Base-by-base conservation (phyloP, 1,140 invertebrate species). In the Leptonema lineaticorne region DNA sequence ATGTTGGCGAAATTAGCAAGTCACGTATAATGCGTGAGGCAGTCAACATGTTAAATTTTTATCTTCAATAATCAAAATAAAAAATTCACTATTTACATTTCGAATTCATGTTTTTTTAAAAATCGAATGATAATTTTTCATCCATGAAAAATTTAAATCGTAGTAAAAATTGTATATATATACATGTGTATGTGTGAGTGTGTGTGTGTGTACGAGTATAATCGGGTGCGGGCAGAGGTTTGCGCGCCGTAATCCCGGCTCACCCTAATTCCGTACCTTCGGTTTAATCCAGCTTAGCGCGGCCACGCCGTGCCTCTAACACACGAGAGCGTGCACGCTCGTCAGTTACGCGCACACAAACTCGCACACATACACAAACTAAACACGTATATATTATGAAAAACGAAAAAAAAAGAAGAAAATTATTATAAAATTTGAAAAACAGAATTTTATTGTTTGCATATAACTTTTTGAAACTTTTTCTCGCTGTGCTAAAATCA, bases 231-330 rank as follows among this genome's bases (percentile, higher is more conserved):
- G 14, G 56, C 69, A 29, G 69, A 70, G 69, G 69, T 68, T 67
- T 71, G 64, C 60, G 75, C 75, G 75, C 75, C 75, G 75, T 81
- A 82, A 82, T 81, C 79, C 78, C 74, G 71, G 77, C 78, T 82
- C 81, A 79, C 78, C 78, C 76, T 80, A 82, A 81, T 81, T 79
- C 78, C 78, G 74, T 80, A 79, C 78, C 78, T 80, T 80, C 75
- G 75, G 76, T 77, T 78, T 81, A 82, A 81, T 81, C 80, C 81
- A 78, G 80, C 80, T 83, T 82, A 77, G 78, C 77, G 76, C 76
- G 76, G 75, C 74, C 77, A 41, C 29, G 46, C 70, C 48, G n/a
- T 68, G 66, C 67, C 24, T n/a, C n/a, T 20, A 53, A 26, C 24
- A 53, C 50, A 53, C 50, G 20, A 20, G n/a, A n/a, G 9, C 46